phyloP scores from a whole-genome alignment of 2,888 invertebrate species.

The Euphydryas editha region DNA sequence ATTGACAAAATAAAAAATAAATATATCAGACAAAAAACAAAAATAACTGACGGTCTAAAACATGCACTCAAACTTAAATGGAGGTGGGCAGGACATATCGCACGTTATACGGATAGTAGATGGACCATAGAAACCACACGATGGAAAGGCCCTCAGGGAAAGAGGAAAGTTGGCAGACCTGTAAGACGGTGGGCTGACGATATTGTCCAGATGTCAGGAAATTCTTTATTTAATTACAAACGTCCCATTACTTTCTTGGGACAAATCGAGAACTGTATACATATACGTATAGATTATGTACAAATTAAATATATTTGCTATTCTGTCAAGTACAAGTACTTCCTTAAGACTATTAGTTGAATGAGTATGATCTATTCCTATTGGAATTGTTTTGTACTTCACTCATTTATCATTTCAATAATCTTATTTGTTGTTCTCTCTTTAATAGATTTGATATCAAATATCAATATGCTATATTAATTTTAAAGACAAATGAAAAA shows the following conservation, averaged over 20 bases:
- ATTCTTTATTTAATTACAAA: slow-evolving; percentile 2
- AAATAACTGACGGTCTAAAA: no score
- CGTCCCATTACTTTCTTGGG: not conserved
- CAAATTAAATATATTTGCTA: not conserved
- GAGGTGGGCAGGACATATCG: no score
- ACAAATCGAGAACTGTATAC: not conserved
- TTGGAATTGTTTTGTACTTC: not conserved
- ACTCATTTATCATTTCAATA: not conserved
- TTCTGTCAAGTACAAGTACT: not conserved
- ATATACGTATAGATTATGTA: not conserved
- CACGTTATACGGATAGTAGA: no score
- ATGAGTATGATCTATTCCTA: not conserved
- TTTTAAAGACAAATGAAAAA: no score
- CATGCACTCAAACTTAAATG: no score
- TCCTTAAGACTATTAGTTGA: not conserved
- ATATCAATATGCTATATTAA: not conserved
- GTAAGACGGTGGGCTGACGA: no score
- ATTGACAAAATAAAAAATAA: no score
- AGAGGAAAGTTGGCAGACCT: no score
- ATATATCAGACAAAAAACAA: no score
- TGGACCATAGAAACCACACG: no score
- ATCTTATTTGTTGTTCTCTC: not conserved
- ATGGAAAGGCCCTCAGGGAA: no score
- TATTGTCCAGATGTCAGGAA: no score
- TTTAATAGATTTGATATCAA: not conserved